Evolutionary conservation across 2,888 invertebrate species (phyloP), one percentile per base, ranked within the genome.

Genomic region (Agriotes lineatus): DNA sequence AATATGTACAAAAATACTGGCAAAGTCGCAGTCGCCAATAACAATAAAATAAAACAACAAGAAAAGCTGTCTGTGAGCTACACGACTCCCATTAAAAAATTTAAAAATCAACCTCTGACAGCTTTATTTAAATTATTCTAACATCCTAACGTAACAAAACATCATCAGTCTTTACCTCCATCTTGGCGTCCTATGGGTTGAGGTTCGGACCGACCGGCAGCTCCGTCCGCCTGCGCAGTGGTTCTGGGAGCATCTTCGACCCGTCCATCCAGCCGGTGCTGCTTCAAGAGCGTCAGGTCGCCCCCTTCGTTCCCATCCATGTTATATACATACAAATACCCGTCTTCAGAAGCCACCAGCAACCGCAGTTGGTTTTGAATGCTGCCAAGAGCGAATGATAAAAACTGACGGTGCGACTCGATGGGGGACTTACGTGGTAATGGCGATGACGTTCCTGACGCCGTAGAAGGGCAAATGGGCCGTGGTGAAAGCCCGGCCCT

Each of bases 401-500:
- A n/a, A n/a, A n/a, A n/a, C n/a, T n/a, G n/a, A n/a, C n/a, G n/a
- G n/a, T n/a, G n/a, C 39, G 1, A 45, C 22, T 12, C 2, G 16
- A 56, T n/a, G 3, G n/a, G 12, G 22, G 56, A 87, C 90, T 86
- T 81, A 93, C 93, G 88, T 91, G 77, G 95, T 91, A 81, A 98
- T 91, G 79, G 96, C 95, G 85, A 96, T 95, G 78, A 95, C 93
- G 84, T 96, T 96, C 81, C 91, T 91, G 75, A 93, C 87, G 60
- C 96, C 96, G 77, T 93, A 90, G 80, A 91, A 90, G 42, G 97
- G 97, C 80, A 99, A 89, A 80, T 96, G 93, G 71, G 97, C 96
- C 68, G 95, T 93, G 60, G 98, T 96, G 86, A 96, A 97, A 75
- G 97, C 96, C 77, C 99, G 90, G 69, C 96, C 97, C 87, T 98